Evolutionary conservation across 2,888 invertebrate genomes (phyloP), one percentile per base, ranked within the genome.

Genomic region (Andrena haemorrhoa): DNA sequence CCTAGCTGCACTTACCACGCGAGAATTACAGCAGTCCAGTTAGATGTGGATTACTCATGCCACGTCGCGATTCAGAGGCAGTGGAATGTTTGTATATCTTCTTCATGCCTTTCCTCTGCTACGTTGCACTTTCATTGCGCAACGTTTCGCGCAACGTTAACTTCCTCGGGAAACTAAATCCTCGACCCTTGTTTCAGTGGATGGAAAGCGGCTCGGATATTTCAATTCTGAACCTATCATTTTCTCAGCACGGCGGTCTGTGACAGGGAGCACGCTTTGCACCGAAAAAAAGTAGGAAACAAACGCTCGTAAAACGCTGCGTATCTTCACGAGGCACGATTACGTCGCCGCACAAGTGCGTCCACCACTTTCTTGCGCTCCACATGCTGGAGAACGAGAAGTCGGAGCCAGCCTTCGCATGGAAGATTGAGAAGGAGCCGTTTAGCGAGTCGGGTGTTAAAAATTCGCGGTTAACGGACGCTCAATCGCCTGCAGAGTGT

Each of bases 251-350:
- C 12, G 10, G 35, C 3, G 35, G 35, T 35, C 35, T 35, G 12
- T 12, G 2, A 12, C 35, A 3, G 35, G 10, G 10, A 12, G 1
- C 10, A 35, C 35, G 41, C 41, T 41, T 41, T 0, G 4, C 12
- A 16, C 1, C 1, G 41, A 41, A 41, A 41, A 12, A 12, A 4
- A 12, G 12, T 4, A 4, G 56, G 23, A 78, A 85, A 73, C 31
- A 56, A 63, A 51, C 31, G 41, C 80, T 72, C 72, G 64, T 84
- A 75, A 84, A 84, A 68, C 61, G 23, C 26, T 31, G 35, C 16
- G 8, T 61, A 60, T 60, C 60, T 77, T 75, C 69, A 58, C 41
- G 74, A 68, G 26, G 4, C 49, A n/a, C 12, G 33, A 72, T 53
- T 70, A 71, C 35, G 60, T 35, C 23, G 64, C 72, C 10, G 61